Evolutionary conservation across 2,888 invertebrate genomes (phyloP), one percentile per base, ranked within the genome.

Genomic region (Nineta flava): DNA sequence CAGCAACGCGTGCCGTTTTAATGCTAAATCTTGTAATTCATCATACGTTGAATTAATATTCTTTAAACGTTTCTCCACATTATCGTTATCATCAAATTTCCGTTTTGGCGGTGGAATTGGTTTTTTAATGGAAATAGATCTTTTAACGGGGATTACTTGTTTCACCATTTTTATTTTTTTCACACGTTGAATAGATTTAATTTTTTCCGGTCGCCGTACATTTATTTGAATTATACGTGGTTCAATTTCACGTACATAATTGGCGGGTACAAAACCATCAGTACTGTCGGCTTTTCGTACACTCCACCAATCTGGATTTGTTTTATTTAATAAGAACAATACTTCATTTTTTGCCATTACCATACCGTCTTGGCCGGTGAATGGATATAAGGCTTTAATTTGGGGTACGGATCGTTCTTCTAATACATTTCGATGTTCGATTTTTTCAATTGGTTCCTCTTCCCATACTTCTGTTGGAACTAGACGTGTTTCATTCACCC

Each of bases 251-350:
- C 85, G 77, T 12, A 97, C 91, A 66, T 97, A 97, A 69, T 93
- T 95, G 1, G 94, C 95, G 0, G 99, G 99, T 3, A 97, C 95
- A 67, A 95, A 99, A 1, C 97, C 97, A 60, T 96, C 96, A 0
- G 81, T 79, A 0, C 95, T 87, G 62, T 90, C 91, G 0, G 83
- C 80, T 60, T 79, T 79, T 12, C 93, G 75, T n/a, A 96, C 90
- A 59, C 91, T 91, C 99, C 99, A 99, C 97, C 97, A 97, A 65
- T 99, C 99, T 0, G 86, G 82, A 69, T 96, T 97, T 7, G 92
- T 94, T 70, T 93, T 93, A 63, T 87, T 91, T 54, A 97, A 76
- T 1, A 99, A 73, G 61, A 92, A 83, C 87, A 97, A 88, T 2
- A 82, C 74, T 70, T 96, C 94, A 49, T 91, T 91, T 67, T 95